Conservation (phyloP, 2,113 vertebrate species). For the Stigmatopora nigra region DNA sequence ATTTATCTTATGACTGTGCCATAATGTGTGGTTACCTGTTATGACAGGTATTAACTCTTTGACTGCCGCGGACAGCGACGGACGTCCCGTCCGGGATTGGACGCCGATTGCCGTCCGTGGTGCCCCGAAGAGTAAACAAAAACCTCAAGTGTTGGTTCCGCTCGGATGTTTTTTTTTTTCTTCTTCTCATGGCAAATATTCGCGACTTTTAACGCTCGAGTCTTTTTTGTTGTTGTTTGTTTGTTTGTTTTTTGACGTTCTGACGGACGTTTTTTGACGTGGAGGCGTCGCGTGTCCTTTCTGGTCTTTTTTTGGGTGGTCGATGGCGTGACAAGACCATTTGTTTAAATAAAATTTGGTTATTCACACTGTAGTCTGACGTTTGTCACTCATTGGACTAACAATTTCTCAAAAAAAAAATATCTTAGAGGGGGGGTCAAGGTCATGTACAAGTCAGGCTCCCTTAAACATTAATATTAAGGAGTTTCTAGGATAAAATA, state of each 20-base stretch:
- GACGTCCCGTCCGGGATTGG: too few species aligned
- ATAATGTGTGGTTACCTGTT: conserved; percentile 69
- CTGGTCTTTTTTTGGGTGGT: conserved; percentile 33
- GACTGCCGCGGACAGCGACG: too few species aligned
- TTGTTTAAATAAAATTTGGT: conserved; percentile 68
- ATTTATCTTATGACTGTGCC: conserved; percentile 71
- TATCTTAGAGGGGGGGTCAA: too few species aligned
- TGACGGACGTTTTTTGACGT: not conserved
- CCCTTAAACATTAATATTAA: too few species aligned
- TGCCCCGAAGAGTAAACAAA: too few species aligned
- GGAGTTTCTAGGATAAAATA: too few species aligned
- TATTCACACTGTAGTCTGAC: conserved; percentile 46
- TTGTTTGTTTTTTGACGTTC: too few species aligned
- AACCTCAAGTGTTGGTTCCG: conserved; percentile 10
- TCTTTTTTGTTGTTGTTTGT: conserved; percentile 10
- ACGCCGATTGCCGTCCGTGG: too few species aligned
- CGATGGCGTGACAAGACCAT: conserved; percentile 34
- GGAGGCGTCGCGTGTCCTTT: conserved; percentile 31
- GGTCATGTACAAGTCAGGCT: too few species aligned
- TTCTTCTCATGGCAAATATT: too few species aligned
- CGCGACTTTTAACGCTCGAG: conserved; percentile 53
- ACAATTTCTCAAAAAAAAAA: too few species aligned
- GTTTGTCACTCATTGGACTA: not conserved
- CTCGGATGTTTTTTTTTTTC: conserved; percentile 28
- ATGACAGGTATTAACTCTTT: conserved; percentile 62